Percentiles rank a stretch among this genome's conserved stretches.
These are phyloP conservation scores for Martes martes DNA, from an alignment of 2,113 vertebrate genomes.

Conservation along the genomic window DNA sequence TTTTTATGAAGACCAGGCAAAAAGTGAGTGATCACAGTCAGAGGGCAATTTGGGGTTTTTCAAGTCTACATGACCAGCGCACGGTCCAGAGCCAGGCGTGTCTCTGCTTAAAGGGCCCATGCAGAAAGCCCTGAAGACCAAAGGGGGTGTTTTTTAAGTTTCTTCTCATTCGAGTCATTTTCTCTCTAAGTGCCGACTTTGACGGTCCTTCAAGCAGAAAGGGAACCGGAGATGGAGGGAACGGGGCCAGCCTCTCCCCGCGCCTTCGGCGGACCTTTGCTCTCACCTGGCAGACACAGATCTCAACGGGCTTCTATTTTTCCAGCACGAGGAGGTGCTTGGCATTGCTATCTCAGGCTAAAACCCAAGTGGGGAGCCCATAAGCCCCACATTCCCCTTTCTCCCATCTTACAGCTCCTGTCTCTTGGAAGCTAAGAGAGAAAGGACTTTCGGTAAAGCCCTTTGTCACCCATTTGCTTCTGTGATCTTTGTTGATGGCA, in stretches of 20 bases:
- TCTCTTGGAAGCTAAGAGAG: not conserved
- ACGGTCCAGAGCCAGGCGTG: accelerated
- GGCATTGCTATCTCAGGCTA: accelerated
- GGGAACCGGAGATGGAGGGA: not conserved
- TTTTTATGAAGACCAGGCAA: not conserved
- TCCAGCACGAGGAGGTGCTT: accelerated
- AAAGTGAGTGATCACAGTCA: accelerated
- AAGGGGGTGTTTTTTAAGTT: not conserved
- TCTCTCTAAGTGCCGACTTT: not conserved
- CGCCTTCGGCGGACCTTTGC: not conserved
- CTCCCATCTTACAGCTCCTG: not conserved
- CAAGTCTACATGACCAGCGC: not conserved
- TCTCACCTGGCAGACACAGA: accelerated
- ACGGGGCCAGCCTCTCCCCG: not conserved
- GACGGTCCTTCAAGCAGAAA: not conserved
- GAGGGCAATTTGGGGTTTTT: not conserved
- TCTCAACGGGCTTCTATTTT: not conserved
- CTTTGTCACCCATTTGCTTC: not conserved
- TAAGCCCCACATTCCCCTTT: not conserved
- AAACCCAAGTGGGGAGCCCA: accelerated
- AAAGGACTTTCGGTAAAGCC: not conserved
- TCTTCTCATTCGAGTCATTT: not conserved
- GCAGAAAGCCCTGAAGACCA: not conserved
- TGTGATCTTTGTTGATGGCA: not conserved
- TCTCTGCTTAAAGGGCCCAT: not conserved